These are phyloP conservation scores for Chiloscyllium plagiosum DNA, from an alignment of 2,113 vertebrate genomes.

Conservation along the genomic window DNA sequence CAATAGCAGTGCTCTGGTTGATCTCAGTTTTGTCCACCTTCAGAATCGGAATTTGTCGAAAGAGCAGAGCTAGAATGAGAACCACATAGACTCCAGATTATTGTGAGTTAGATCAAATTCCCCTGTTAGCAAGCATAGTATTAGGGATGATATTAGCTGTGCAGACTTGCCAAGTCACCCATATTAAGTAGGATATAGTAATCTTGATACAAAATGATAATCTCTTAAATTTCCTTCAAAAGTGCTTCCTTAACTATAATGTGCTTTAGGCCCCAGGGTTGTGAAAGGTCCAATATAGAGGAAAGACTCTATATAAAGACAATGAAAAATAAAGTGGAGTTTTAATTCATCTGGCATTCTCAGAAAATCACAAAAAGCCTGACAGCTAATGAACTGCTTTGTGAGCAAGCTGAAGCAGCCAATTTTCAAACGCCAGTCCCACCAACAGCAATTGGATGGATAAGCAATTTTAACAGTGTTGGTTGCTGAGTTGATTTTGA, in stretches of 20 bases:
- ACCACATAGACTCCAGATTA: conserved; percentile 3
- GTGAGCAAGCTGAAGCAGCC: too few species aligned
- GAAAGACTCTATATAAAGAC: too few species aligned
- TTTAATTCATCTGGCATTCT: too few species aligned
- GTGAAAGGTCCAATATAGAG: background rate
- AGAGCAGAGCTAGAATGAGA: conserved; percentile 54
- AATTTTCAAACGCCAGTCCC: too few species aligned
- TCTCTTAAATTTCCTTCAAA: background rate
- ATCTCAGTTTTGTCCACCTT: conserved; percentile 56
- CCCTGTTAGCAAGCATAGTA: background rate
- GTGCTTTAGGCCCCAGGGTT: too few species aligned
- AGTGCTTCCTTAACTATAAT: background rate
- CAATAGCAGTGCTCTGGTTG: conserved; percentile 67
- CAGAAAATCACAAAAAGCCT: too few species aligned
- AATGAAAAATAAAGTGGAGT: too few species aligned
- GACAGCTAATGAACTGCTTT: too few species aligned
- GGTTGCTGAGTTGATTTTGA: too few species aligned
- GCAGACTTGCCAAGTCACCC: background rate
- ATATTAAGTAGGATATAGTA: background rate
- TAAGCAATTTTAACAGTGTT: too few species aligned
- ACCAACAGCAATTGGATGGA: too few species aligned
- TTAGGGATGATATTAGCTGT: background rate
- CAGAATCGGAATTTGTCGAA: conserved; percentile 61
- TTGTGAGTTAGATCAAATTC: background rate
- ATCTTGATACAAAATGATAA: background rate